Evolutionary conservation across 1,140 invertebrate species (phyloP), one percentile per base, ranked within the genome.

Genomic region (Archegozetes longisetosus): DNA sequence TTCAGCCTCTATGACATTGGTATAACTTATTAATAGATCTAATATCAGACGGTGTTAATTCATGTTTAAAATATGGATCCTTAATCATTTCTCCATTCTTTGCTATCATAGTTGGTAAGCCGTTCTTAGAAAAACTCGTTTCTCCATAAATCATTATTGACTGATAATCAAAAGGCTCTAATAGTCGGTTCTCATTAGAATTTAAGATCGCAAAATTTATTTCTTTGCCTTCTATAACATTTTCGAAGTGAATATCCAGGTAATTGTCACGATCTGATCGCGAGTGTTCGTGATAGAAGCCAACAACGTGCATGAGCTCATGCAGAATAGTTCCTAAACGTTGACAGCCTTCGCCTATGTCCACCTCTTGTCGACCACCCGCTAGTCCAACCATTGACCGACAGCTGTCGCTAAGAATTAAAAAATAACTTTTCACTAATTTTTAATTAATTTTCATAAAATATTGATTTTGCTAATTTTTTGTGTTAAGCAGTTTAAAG

Each of bases 281-380:
- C 3, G 67, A 68, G 50, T 73, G 72, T 56, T 73, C 72, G 52
- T 73, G 72, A 40, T 68, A 71, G 26, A 73, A 75, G 12, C 72
- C 72, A 13, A 72, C 61, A 6, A 68, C 69, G 58, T 73, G 72
- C 65, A 73, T 73, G 40, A 75, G 54, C 59, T 74, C 72, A 55
- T 75, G 74, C 47, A 72, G 63, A 29, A 74, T 66, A 9, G 55
- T 62, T 3, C 66, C 66, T 25, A 28, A 28, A 25, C 27, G 20
- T 14, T 60, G 50, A 50, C 65, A 66, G 1, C 63, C 60, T 27
- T 24, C 20, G 20, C 49, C 51, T 6, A 65, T 22, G 23, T 49
- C 53, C 22, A 65, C 3, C 24, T 46, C 25, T 55, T 65, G 64
- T 4, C 4, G 23, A 3, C 64, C 60, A 26, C 63, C 63, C 2